Base-by-base conservation (phyloP, 2,888 invertebrate species). In the Anthrax anthrax region DNA sequence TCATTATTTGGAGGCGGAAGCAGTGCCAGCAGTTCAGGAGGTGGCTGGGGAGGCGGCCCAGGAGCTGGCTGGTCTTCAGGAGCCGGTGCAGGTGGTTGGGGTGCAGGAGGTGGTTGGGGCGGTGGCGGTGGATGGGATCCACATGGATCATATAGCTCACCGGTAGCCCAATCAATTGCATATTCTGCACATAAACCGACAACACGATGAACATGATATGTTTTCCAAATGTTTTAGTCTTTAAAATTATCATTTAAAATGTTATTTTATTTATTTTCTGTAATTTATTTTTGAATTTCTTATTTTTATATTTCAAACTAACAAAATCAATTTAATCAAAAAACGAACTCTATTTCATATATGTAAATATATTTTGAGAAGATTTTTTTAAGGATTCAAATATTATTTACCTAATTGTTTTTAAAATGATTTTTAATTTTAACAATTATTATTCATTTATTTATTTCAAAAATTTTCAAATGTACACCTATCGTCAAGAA, bases 91-190 rank as follows among this genome's bases (percentile, higher is more conserved):
- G 60, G 57, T 44, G 53, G 54, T 43, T 47, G 51, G 46, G 52
- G 58, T 41, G 36, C 40, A 36, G 43, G 51, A 44, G 55, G 50
- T 14, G 48, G 50, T 5, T 53, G 55, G 5, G 52, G 55, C 41
- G 48, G 51, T n/a, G 51, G 51, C 51, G 58, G 60, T 37, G 67
- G 69, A 53, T 69, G 69, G 63, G 67, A 68, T 46, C 55, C 65
- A 29, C 65, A 72, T 49, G 73, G 72, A 29, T 67, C 73, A 50
- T 72, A 73, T 61, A 71, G 72, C 53, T 64, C 70, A 46, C 72
- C 72, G 39, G 69, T 71, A 47, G 72, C 70, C 42, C 73, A 73
- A 60, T 64, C 69, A 34, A 58, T 73, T 47, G 74, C 74, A 48
- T 74, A 73, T 61, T 63, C 64, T 50, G 73, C 67, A 51, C 73